Conservation (phyloP, 1,140 invertebrate species). For the Leptonema lineaticorne region DNA sequence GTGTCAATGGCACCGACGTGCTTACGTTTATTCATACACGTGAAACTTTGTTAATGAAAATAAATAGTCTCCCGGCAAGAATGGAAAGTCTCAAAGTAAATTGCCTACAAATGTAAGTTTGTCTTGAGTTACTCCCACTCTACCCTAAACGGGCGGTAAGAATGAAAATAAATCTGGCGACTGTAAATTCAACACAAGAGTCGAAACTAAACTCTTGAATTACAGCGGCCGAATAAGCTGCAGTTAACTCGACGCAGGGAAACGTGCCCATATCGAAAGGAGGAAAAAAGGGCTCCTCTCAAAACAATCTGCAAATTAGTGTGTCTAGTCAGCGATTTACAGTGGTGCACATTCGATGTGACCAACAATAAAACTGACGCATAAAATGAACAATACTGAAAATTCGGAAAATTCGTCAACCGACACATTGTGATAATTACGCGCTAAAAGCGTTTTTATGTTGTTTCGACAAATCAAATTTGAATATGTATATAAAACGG, state of each 20-base stretch:
- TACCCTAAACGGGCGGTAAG: constrained; percentile 25
- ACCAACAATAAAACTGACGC: too few species aligned
- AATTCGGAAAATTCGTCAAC: background rate
- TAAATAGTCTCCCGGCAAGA: constrained; percentile 36
- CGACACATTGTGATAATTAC: background rate
- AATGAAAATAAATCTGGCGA: constrained; percentile 42
- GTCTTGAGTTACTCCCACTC: constrained; percentile 39
- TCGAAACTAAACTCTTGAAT: constrained; percentile 41
- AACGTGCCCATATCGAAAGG: constrained; percentile 2
- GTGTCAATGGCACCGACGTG: constrained; percentile 21
- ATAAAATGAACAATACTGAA: too few species aligned
- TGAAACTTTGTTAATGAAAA: constrained; percentile 39
- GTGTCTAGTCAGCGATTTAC: constrained; percentile 1
- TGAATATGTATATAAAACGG: background rate
- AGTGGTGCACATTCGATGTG: background rate
- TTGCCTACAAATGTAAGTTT: constrained; percentile 43
- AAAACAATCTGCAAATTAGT: constrained; percentile 42
- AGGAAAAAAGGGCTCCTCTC: constrained; percentile 20
- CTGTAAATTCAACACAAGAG: constrained; percentile 42
- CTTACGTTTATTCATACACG: constrained; percentile 9
- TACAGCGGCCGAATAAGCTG: constrained; percentile 22
- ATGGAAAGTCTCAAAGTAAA: constrained; percentile 41
- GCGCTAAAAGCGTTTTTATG: constrained; percentile 5
- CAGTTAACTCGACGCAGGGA: background rate
- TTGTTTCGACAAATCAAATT: background rate